phyloP scores from a whole-genome alignment of 2,797 vertebrate species.

The Okamejei kenojei region DNA sequence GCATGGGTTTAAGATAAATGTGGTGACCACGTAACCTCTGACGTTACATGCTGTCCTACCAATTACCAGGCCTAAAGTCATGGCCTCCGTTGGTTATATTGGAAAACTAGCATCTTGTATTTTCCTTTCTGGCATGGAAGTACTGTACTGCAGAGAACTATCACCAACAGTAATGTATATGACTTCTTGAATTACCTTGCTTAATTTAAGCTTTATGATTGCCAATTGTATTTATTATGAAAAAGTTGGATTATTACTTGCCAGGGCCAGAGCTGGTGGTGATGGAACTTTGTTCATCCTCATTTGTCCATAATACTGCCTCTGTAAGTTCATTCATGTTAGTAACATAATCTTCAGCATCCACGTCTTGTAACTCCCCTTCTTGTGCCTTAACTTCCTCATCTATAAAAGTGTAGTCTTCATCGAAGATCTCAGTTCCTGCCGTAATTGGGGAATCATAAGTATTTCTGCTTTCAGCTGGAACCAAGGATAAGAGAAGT shows the following conservation, averaged over 20 bases:
- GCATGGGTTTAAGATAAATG: too few species aligned
- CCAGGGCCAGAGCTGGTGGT: slow-evolving; percentile 39
- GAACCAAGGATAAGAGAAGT: neutral
- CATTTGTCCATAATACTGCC: slow-evolving; percentile 38
- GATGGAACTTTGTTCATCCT: slow-evolving; percentile 26
- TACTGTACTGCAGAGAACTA: too few species aligned
- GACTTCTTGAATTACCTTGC: neutral
- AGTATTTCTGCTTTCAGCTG: neutral
- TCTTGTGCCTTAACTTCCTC: slow-evolving; percentile 40
- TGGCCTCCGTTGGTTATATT: too few species aligned
- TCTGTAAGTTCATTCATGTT: slow-evolving; percentile 42
- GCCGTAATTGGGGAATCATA: neutral
- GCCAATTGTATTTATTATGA: neutral
- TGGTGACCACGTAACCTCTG: too few species aligned
- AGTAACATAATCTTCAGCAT: slow-evolving; percentile 36
- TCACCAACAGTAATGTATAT: too few species aligned
- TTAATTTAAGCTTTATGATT: neutral
- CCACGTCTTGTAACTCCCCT: slow-evolving; percentile 37
- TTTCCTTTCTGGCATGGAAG: too few species aligned
- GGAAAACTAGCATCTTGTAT: too few species aligned
- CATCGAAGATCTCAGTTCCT: slow-evolving; percentile 37
- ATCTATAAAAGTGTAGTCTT: slow-evolving; percentile 41
- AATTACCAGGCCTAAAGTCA: too few species aligned
- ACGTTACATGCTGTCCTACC: too few species aligned
- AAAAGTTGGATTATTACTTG: slow-evolving; percentile 42